A percentile compares a stretch with the other conserved stretches of the same genome.
Conservation (phyloP, 2,113 vertebrate genomes). For the Smithornis capensis region DNA sequence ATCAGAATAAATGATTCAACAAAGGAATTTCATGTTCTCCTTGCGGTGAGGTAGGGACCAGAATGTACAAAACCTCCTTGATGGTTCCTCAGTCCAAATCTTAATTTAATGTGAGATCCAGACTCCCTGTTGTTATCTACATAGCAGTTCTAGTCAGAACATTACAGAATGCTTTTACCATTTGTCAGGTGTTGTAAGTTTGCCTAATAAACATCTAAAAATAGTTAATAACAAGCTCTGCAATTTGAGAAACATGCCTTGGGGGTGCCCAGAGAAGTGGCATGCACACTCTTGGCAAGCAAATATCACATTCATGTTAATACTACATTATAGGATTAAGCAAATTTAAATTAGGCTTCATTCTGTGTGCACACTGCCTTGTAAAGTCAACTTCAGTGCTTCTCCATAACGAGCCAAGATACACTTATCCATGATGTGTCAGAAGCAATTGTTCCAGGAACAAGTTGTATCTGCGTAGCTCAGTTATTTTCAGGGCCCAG, state of each 20-base stretch:
- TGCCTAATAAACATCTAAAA: constrained; percentile 55
- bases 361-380: constrained; percentile 49
- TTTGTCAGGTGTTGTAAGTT: constrained; percentile 47
- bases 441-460: constrained; percentile 41
- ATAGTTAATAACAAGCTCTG: constrained; percentile 50
- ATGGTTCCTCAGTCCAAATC: background rate
- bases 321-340: constrained; percentile 40
- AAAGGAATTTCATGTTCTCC: background rate
- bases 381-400: constrained; percentile 55
- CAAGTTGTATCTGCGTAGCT: constrained; percentile 1
- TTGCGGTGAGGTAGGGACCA: background rate
- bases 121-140: constrained; percentile 3
- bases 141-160: background rate
- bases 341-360: constrained; percentile 42
- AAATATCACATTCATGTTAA: constrained; percentile 26
- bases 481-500: constrained; percentile 35
- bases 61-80: background rate
- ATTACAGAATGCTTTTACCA: constrained; percentile 20
- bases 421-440: constrained; percentile 4
- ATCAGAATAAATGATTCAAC: background rate
- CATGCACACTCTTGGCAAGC: constrained; percentile 43
- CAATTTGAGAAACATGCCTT: constrained; percentile 43
- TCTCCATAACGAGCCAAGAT: constrained; percentile 5
- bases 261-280: constrained; percentile 55
- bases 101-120: background rate